Evolutionary conservation across 2,888 invertebrate genomes (phyloP), one percentile per base, ranked within the genome.

Genomic region (Ormyrus nitidulus): DNA sequence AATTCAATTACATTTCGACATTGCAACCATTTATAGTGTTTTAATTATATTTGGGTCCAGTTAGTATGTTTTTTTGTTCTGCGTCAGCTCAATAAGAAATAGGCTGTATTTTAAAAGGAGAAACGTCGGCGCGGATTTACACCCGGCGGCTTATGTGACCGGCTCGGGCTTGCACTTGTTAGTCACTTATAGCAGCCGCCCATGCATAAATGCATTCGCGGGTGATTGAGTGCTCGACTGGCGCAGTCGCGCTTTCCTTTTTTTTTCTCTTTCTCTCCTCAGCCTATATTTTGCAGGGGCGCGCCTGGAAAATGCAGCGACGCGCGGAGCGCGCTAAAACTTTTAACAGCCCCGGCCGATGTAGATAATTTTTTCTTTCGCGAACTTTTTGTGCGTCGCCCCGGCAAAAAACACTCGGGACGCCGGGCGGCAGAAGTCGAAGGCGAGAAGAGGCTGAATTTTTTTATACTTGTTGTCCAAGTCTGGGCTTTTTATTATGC

Each of bases 151-250:
- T 68, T 75, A 58, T 66, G 77, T n/a, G 65, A 53, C 71, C 53
- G 51, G n/a, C 49, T 34, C 54, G 56, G 70, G 54, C 70, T 77
- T 72, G 59, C 66, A 73, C 73, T 77, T 80, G 69, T 77, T 70
- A 77, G 73, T 73, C 77, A 73, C 77, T 80, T 77, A 71, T 62
- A 54, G 13, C 9, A 10, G 13, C 11, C 5, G 58, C 59, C 74
- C 73, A 80, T 80, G 70, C 77, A 80, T 80, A 80, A 77, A 80
- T 80, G 77, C 73, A 77, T 51, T 19, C 61, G 54, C 44, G 71
- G 46, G 62, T 64, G 74, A 79, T 79, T 65, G 74, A 79, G 79
- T 69, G 74, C 58, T 71, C 9, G 10, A 9, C 34, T 11, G 34
- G 56, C 51, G n/a, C 19, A 13, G n/a, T 44, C 7, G 10, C 13